Conservation (phyloP, 2,888 invertebrate species). For the Osmoderma eremita region DNA sequence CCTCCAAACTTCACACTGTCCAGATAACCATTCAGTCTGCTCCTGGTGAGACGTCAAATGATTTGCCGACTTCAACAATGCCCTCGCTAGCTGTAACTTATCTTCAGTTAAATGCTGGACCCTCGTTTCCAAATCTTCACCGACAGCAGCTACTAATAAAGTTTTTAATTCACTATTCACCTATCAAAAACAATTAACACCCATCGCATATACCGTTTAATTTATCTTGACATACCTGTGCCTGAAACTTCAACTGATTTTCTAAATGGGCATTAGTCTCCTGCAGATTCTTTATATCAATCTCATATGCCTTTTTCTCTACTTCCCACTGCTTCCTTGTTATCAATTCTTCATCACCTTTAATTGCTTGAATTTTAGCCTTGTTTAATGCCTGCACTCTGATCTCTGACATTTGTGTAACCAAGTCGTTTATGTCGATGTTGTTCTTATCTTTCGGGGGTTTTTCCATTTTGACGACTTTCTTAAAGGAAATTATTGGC, state of each 20-base stretch:
- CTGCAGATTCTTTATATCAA: constrained; percentile 71
- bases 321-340: constrained; percentile 61
- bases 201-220: constrained; percentile 19
- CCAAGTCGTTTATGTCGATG: constrained; percentile 69
- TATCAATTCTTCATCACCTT: constrained; percentile 61
- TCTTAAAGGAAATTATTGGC: constrained; percentile 72
- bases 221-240: constrained; percentile 65
- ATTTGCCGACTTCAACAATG: constrained; percentile 85
- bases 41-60: constrained; percentile 90
- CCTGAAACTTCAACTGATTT: constrained; percentile 86
- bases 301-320: constrained; percentile 68
- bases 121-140: constrained; percentile 89
- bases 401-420: constrained; percentile 77
- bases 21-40: constrained; percentile 91
- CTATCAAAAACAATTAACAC: constrained; percentile 60
- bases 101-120: constrained; percentile 93
- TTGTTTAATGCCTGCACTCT: constrained; percentile 72
- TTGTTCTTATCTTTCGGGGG: constrained; percentile 59
- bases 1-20: constrained; percentile 96
- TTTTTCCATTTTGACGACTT: constrained; percentile 54
- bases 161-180: constrained; percentile 93
- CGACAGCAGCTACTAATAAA: constrained; percentile 92
- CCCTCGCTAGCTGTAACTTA: constrained; percentile 86
- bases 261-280: constrained; percentile 78
- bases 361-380: constrained; percentile 61